phyloP scores from a whole-genome alignment of 2,888 invertebrate species.

The Sericinus montela region DNA sequence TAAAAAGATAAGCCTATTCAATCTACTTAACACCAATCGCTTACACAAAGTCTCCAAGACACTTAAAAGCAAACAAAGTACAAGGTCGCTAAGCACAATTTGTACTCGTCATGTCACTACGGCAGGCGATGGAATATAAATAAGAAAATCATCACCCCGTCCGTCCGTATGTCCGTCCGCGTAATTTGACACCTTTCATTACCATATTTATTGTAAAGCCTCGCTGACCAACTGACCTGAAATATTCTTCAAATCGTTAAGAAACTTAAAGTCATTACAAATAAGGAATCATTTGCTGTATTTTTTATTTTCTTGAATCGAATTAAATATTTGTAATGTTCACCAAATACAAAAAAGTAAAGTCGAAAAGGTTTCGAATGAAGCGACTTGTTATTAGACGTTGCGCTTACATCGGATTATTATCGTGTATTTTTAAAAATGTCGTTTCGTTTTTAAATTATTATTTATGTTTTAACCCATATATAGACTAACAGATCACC shows the following conservation, averaged over 20 bases:
- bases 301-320: conserved; percentile 5
- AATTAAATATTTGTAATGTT: conserved; percentile 26
- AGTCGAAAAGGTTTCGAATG: conserved; percentile 19
- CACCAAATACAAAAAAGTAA: conserved; percentile 50
- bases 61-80: conserved; percentile 41
- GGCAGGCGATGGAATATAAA: conserved; percentile 40
- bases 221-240: conserved; percentile 22
- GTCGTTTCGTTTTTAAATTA: no score
- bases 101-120: conserved; percentile 48
- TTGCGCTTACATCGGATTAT: conserved; percentile 5
- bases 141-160: conserved; percentile 63
- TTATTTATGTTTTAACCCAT: no score
- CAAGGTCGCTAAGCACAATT: conserved; percentile 57
- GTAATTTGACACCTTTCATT: conserved; percentile 77
- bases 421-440: neutral
- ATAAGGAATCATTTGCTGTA: conserved; percentile 24
- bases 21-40: conserved; percentile 7
- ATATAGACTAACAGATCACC: no score
- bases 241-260: conserved; percentile 8
- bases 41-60: conserved; percentile 6
- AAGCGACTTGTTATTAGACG: neutral
- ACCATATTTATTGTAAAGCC: conserved; percentile 71
- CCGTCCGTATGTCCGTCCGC: conserved; percentile 54
- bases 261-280: conserved; percentile 9
- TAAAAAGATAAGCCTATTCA: neutral